phyloP scores from a whole-genome alignment of 2,797 vertebrate genomes.

The Rhinichthys osculus region DNA sequence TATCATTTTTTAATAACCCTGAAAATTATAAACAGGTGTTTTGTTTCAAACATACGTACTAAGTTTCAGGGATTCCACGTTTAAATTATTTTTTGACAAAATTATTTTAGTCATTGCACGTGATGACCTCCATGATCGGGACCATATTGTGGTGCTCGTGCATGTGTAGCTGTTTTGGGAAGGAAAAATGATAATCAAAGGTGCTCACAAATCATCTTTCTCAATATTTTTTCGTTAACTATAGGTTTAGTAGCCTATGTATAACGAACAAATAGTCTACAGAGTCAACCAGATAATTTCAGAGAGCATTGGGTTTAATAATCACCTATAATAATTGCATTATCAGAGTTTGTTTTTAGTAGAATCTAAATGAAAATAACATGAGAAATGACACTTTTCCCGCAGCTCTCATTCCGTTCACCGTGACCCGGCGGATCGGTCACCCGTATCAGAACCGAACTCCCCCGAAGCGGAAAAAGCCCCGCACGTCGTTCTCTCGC shows the following conservation, averaged over 20 bases:
- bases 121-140: background rate
- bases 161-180: background rate
- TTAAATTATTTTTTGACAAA: no score
- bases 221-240: background rate
- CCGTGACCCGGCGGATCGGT: slow-evolving; percentile 95
- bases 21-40: background rate
- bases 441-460: slow-evolving; percentile 99
- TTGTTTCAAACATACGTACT: no score
- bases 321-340: background rate
- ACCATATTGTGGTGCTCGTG: no score
- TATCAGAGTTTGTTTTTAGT: background rate
- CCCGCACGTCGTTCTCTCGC: slow-evolving; percentile 93
- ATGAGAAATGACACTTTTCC: slow-evolving; percentile 52
- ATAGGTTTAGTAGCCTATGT: background rate
- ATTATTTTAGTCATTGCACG: background rate
- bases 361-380: background rate
- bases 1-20: background rate
- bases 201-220: background rate
- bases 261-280: background rate
- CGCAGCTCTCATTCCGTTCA: slow-evolving; percentile 92
- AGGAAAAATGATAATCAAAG: background rate
- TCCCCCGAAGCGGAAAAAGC: slow-evolving; percentile 97
- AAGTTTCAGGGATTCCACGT: background rate
- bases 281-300: background rate
- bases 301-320: background rate